These are phyloP conservation scores for Phasianus colchicus DNA, from an alignment of 2,113 vertebrate species.

Conservation along the genomic window DNA sequence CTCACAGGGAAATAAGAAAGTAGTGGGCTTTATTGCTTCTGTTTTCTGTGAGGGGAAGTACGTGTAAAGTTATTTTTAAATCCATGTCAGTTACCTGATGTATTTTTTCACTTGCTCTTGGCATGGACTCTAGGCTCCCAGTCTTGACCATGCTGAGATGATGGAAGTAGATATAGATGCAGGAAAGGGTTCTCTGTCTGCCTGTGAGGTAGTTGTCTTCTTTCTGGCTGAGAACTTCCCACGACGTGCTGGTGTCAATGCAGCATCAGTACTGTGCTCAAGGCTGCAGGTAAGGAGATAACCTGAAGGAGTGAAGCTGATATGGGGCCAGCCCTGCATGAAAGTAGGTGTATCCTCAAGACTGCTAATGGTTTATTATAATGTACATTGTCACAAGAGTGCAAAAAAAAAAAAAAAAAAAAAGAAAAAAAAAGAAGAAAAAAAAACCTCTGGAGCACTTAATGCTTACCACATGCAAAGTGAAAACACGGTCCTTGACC, in stretches of 20 bases:
- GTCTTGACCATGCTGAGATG: background rate
- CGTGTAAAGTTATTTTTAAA: constrained; percentile 72
- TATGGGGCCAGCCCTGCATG: background rate
- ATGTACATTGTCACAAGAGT: rapidly evolving
- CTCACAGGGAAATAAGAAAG: constrained; percentile 45
- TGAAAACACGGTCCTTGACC: constrained; percentile 47
- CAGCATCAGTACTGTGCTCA: background rate
- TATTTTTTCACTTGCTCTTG: constrained; percentile 54
- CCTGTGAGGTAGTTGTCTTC: background rate
- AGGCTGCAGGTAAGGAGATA: background rate
- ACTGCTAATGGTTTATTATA: background rate
- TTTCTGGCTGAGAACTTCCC: background rate
- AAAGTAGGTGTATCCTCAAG: background rate
- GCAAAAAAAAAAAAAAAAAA: background rate
- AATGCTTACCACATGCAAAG: constrained; percentile 40
- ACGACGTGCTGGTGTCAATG: background rate
- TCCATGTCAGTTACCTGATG: constrained; percentile 55
- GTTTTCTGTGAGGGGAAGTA: background rate
- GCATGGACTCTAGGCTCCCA: background rate
- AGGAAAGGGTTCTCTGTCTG: background rate
- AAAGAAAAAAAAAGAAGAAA: background rate
- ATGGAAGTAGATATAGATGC: background rate
- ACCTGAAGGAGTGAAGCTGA: background rate
- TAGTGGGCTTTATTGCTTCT: background rate
- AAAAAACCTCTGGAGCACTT: background rate